phyloP scores from a whole-genome alignment of 2,113 vertebrate species.

The Callionymus lyra region DNA sequence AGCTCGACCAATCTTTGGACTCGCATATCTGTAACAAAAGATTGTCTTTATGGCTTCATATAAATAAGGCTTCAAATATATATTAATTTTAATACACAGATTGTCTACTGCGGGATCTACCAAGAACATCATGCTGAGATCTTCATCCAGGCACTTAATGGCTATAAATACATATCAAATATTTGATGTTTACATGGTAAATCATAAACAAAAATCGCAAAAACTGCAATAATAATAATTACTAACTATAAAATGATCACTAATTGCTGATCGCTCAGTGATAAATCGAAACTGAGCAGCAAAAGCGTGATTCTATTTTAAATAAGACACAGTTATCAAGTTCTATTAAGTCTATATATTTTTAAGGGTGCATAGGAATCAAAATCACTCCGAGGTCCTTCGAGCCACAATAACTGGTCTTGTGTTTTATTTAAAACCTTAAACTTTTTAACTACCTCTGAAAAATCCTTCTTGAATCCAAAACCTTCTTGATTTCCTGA shows the following conservation, averaged over 20 bases:
- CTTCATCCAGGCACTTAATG: slow-evolving; percentile 27
- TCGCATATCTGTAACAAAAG: slow-evolving; percentile 23
- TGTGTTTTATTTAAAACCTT: too few relatives aligned
- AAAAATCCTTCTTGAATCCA: too few relatives aligned
- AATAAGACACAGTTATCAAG: neutral
- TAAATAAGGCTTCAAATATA: neutral
- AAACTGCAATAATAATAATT: slow-evolving; percentile 41
- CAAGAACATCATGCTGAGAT: slow-evolving; percentile 22
- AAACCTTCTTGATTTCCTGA: neutral
- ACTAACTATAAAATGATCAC: slow-evolving; percentile 15
- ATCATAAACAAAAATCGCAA: slow-evolving; percentile 44
- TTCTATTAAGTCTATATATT: too few relatives aligned
- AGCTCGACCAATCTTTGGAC: slow-evolving; percentile 43
- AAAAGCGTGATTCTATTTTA: neutral
- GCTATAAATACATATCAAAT: slow-evolving; percentile 6
- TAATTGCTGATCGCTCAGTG: slow-evolving; percentile 7
- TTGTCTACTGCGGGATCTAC: neutral
- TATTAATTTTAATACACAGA: neutral
- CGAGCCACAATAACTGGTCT: too few relatives aligned
- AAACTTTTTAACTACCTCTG: too few relatives aligned
- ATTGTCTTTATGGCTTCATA: slow-evolving; percentile 53
- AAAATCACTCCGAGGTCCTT: too few relatives aligned
- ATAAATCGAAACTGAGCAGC: neutral
- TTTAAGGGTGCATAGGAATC: too few relatives aligned
- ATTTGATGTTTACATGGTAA: slow-evolving; percentile 60